These are phyloP conservation scores for Columba janthina DNA, from an alignment of 2,113 vertebrate species.

Conservation along the genomic window DNA sequence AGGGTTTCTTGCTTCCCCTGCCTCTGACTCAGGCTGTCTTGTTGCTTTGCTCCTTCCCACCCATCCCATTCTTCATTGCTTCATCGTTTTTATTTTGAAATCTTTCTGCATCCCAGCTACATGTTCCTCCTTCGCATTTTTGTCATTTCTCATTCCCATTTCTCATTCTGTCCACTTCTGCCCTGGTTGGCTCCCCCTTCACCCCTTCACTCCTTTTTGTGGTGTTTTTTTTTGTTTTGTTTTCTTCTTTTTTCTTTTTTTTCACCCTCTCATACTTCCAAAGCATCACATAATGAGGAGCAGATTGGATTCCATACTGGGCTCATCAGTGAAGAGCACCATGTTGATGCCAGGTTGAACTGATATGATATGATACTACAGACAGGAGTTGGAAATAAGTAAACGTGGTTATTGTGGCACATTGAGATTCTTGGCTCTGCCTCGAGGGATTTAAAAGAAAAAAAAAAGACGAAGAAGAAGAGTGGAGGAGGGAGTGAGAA, in stretches of 20 bases:
- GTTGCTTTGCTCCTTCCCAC: background rate
- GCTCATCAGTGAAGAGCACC: background rate
- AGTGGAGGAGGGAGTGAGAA: background rate
- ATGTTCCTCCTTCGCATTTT: background rate
- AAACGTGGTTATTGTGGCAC: slow-evolving; percentile 53
- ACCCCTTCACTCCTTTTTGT: background rate
- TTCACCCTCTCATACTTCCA: background rate
- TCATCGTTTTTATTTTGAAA: background rate
- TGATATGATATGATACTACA: slow-evolving; percentile 21
- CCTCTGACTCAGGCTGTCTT: background rate
- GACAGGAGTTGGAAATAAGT: slow-evolving; percentile 34
- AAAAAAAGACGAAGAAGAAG: background rate
- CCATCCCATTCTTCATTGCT: background rate
- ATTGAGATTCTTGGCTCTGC: slow-evolving; percentile 30
- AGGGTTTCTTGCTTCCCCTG: background rate
- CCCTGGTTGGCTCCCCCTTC: background rate
- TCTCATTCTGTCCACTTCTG: background rate
- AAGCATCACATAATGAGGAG: slow-evolving; percentile 18
- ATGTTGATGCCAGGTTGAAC: slow-evolving; percentile 47
- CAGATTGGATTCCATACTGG: slow-evolving; percentile 30
- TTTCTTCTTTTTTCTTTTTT: background rate
- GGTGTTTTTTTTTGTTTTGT: too few relatives aligned
- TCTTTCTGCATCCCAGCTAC: background rate
- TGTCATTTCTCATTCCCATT: background rate
- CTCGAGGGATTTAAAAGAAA: background rate